Conservation (phyloP, 2,888 invertebrate genomes). For the Myopa tessellatipennis region DNA sequence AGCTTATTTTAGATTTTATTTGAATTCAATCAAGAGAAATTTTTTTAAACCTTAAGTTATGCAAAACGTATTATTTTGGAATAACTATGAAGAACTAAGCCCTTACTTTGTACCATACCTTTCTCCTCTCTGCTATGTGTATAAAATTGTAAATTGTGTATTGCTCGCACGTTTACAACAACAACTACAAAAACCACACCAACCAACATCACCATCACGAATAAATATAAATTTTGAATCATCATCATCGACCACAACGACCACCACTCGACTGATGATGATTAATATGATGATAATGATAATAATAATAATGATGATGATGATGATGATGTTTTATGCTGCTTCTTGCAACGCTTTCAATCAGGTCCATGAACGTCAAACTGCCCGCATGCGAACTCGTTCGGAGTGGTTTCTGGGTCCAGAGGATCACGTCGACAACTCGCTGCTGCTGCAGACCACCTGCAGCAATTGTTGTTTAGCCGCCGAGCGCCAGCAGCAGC, state of each 20-base stretch:
- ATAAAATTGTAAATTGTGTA: conserved; percentile 5
- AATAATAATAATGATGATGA: neutral
- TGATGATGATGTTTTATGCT: neutral
- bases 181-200: conserved; percentile 26
- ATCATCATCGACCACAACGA: conserved; percentile 35
- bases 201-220: conserved; percentile 32
- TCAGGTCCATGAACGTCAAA: conserved; percentile 95
- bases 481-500: conserved; percentile 46
- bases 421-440: conserved; percentile 54
- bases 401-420: conserved; percentile 93
- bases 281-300: conserved; percentile 21
- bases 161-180: conserved; percentile 30
- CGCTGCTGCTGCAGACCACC: conserved; percentile 60
- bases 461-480: conserved; percentile 64
- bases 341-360: neutral
- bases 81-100: conserved; percentile 28
- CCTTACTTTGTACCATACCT: conserved; percentile 36
- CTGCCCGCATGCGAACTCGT: conserved; percentile 94
- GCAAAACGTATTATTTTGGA: conserved; percentile 28
- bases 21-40: neutral
- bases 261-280: conserved; percentile 46
- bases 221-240: conserved; percentile 24
- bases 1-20: no score
- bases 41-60: conserved; percentile 18
- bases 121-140: conserved; percentile 20